These are phyloP conservation scores for Rhagoletis pomonella DNA, from an alignment of 1,140 invertebrate species.

Conservation along the genomic window DNA sequence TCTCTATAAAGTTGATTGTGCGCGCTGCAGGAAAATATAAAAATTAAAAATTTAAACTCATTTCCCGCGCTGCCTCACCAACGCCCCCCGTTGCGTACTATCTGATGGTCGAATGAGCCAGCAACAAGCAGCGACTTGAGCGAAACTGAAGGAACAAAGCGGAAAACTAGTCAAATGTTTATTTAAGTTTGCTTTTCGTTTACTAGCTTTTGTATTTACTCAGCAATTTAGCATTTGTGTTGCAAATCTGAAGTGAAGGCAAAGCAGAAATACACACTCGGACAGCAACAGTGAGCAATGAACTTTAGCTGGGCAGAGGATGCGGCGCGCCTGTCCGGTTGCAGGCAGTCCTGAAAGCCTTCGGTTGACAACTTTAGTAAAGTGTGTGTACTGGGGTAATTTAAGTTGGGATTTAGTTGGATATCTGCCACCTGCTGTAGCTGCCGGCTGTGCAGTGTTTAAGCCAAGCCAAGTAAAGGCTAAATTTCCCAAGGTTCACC, in stretches of 20 bases:
- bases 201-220: constrained; percentile 10
- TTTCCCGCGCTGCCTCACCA: background rate
- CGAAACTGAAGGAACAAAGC: background rate
- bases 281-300: background rate
- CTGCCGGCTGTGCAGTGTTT: background rate
- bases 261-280: background rate
- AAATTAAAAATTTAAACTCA: constrained; percentile 49
- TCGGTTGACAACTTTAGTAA: background rate
- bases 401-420: background rate
- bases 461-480: background rate
- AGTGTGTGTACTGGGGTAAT: background rate
- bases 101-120: constrained; percentile 35
- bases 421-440: background rate
- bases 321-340: too few relatives aligned
- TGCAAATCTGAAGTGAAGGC: background rate
- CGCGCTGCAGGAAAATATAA: constrained; percentile 16
- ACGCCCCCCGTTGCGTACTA: background rate
- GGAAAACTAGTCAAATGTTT: constrained; percentile 26
- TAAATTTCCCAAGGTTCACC: background rate
- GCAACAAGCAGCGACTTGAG: background rate
- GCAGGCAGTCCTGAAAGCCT: background rate
- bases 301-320: background rate
- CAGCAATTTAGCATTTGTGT: constrained; percentile 27
- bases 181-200: constrained; percentile 33
- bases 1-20: background rate